Evolutionary conservation across 2,113 vertebrate genomes (phyloP).

Genomic region (Entomyzon cyanotis): DNA sequence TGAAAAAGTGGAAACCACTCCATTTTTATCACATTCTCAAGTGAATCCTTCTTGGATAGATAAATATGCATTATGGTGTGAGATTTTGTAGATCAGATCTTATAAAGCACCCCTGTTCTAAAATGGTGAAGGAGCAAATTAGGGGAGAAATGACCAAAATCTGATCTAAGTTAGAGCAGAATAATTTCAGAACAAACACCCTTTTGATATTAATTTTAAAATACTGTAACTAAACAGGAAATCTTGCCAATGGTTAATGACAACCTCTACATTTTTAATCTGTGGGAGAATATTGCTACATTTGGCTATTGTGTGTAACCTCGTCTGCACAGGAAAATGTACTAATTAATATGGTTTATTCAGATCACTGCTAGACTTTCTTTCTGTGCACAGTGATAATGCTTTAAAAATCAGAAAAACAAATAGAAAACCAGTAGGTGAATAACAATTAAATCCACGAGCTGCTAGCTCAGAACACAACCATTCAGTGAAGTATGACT

Average conservation of each 20-base stretch:
- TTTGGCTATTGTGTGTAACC: conserved; percentile 18
- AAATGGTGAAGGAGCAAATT: background rate
- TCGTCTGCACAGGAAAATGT: conserved; percentile 23
- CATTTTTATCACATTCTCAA: background rate
- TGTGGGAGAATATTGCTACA: conserved; percentile 1
- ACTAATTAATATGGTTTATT: conserved; percentile 50
- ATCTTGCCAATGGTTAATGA: conserved; percentile 20
- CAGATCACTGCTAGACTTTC: background rate
- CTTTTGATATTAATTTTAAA: background rate
- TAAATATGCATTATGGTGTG: background rate
- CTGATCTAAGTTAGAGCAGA: background rate
- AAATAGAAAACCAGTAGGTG: background rate
- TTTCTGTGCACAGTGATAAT: background rate
- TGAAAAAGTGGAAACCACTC: background rate
- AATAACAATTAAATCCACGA: background rate
- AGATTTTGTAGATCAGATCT: background rate
- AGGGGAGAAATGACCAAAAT: background rate
- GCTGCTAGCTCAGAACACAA: background rate
- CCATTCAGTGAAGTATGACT: fast-evolving
- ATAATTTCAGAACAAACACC: background rate
- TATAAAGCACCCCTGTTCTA: background rate
- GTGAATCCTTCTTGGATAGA: background rate
- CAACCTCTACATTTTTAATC: conserved; percentile 17
- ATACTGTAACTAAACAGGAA: background rate
- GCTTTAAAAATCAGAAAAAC: conserved; percentile 15